These are phyloP conservation scores for Uria lomvia DNA, from an alignment of 2,113 vertebrate genomes.

Conservation along the genomic window DNA sequence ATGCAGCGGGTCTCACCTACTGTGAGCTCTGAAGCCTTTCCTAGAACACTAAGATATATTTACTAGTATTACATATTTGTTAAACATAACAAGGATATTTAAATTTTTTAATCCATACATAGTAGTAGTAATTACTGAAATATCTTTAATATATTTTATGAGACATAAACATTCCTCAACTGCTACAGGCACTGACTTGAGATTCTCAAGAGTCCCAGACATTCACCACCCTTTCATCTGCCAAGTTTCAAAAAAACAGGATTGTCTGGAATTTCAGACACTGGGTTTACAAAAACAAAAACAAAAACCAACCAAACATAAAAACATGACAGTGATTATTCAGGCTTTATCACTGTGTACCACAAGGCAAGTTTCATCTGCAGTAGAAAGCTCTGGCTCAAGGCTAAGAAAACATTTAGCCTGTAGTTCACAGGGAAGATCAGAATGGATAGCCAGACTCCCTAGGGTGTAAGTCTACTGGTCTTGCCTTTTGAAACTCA, in stretches of 20 bases:
- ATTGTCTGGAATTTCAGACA: not conserved
- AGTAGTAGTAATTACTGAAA: not conserved
- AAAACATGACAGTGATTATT: not conserved
- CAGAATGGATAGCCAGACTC: not conserved
- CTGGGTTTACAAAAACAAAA: not conserved
- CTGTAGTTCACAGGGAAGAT: not conserved
- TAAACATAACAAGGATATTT: not conserved
- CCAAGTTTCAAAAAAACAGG: not conserved
- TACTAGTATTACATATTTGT: not conserved
- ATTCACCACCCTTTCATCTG: not conserved
- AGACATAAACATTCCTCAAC: not conserved
- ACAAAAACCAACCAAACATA: not conserved
- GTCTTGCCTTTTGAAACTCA: not conserved
- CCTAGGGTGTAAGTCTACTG: not conserved
- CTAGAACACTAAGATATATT: not conserved
- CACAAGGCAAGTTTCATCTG: not conserved
- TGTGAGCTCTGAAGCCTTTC: not conserved
- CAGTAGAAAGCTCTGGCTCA: not conserved
- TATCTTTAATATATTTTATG: not conserved
- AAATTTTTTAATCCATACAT: not conserved
- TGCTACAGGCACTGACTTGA: not conserved
- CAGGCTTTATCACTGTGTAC: not conserved
- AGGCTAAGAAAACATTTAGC: not conserved
- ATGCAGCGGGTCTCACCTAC: not conserved
- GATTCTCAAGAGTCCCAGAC: not conserved